Evolutionary conservation across 2,888 invertebrate genomes (phyloP), one percentile per base, ranked within the genome.

Genomic region (Athalia rosae): DNA sequence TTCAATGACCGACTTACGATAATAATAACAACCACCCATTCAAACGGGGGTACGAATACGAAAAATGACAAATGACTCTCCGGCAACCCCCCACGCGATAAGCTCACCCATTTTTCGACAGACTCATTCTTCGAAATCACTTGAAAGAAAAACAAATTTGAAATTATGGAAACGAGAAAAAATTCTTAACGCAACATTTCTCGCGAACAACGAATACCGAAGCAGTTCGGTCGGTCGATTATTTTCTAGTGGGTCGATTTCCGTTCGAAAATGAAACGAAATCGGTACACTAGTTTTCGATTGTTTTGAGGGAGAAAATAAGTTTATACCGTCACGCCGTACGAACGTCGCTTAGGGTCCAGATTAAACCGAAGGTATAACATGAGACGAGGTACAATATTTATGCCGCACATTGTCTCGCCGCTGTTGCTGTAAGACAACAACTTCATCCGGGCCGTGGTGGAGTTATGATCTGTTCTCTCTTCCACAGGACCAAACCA

Each of bases 371-470:
- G 69, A 74, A 82, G 81, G 81, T 83, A 86, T 85, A 85, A 85
- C 85, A 87, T 84, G 87, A 86, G 86, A 84, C 84, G 80, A 84
- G 84, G 84, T 84, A 84, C 86, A 85, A 89, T 89, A 89, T 89
- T 89, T 89, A 89, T 89, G 89, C 88, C 87, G 84, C 85, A 87
- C 87, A 89, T 89, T 89, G 89, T 89, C 87, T 86, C 84, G 83
- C 81, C 81, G 82, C 76, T 74, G 80, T 81, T 80, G 78, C 80
- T 83, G 84, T 82, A 83, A 83, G 84, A 87, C 86, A 86, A 87
- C 88, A 88, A 89, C 89, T 89, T 89, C 87, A 89, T 89, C 87
- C 87, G 87, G 85, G 85, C 28, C 83, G 79, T 69, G 80, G 76
- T 77, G 78, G 79, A 77, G 77, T 77, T 77, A 77, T 77, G 77